Conservation (phyloP, 2,797 vertebrate species). For the Erpetoichthys calabaricus region DNA sequence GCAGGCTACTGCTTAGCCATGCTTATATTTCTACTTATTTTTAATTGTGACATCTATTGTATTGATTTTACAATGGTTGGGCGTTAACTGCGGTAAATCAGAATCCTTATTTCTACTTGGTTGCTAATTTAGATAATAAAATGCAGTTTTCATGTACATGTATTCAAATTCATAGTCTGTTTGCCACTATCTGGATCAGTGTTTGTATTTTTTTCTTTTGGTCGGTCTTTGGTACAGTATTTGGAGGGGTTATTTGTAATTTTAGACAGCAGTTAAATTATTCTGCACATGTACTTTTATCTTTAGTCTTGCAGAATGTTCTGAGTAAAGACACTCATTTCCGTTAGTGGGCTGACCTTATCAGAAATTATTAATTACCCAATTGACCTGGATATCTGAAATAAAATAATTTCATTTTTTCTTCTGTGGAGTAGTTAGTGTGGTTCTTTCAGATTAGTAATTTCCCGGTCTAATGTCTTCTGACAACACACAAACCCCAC, state of each 20-base stretch:
- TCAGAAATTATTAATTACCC: no score
- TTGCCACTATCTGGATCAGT: no score
- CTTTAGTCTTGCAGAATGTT: no score
- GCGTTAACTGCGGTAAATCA: constrained; percentile 1
- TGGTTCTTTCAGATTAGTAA: constrained; percentile 24
- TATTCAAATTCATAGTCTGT: not conserved
- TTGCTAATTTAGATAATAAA: no score
- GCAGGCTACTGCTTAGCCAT: not conserved
- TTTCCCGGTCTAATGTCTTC: constrained; percentile 14
- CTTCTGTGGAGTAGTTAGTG: not conserved
- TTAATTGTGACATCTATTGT: not conserved
- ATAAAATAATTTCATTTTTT: no score
- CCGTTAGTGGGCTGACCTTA: no score
- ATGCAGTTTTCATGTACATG: not conserved
- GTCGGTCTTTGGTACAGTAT: not conserved
- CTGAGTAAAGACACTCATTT: no score
- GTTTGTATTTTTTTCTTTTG: no score
- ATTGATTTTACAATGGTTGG: not conserved
- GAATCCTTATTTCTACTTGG: not conserved
- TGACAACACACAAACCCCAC: constrained; percentile 14
- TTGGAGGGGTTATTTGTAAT: no score
- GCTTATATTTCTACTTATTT: no score
- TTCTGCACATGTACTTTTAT: no score
- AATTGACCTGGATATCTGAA: constrained; percentile 7
- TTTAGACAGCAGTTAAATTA: no score